These are phyloP conservation scores for Drosophila teissieri DNA, from an alignment of 1,140 invertebrate genomes.

Conservation along the genomic window DNA sequence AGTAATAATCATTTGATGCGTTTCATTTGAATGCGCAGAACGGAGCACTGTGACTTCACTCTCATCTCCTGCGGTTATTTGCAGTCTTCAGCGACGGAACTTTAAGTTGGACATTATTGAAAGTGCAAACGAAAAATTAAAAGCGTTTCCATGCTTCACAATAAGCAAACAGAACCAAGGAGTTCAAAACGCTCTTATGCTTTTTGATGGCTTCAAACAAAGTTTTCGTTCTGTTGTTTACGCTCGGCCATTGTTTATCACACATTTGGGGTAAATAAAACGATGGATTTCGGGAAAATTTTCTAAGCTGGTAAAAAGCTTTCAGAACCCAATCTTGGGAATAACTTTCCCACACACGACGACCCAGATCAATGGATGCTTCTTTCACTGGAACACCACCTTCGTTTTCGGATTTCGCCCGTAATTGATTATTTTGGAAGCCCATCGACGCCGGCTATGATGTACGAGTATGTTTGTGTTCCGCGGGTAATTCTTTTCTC, in stretches of 20 bases:
- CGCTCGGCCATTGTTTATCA: constrained; percentile 44
- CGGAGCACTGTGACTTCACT: constrained; percentile 11
- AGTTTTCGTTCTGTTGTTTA: constrained; percentile 34
- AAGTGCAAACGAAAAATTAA: constrained; percentile 35
- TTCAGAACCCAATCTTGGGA: constrained; percentile 25
- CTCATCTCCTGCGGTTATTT: constrained; percentile 2
- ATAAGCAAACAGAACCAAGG: constrained; percentile 37
- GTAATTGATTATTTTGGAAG: constrained; percentile 58
- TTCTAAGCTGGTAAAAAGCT: constrained; percentile 33
- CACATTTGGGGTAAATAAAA: constrained; percentile 21
- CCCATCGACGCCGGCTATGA: constrained; percentile 37
- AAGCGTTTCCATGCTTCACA: constrained; percentile 52
- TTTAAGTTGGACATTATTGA: constrained; percentile 17
- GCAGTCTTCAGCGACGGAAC: constrained; percentile 8
- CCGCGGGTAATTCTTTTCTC: constrained; percentile 49
- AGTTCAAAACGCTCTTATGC: constrained; percentile 4
- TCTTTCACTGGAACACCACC: constrained; percentile 47
- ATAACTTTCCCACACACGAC: constrained; percentile 52
- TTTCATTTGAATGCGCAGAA: constrained; percentile 45
- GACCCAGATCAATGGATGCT: constrained; percentile 27
- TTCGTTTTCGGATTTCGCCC: constrained; percentile 30
- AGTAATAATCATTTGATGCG: constrained; percentile 38
- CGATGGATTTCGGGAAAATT: constrained; percentile 16
- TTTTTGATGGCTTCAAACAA: constrained; percentile 10
- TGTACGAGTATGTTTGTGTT: constrained; percentile 25